Base-by-base conservation (phyloP, 2,888 invertebrate species). In the Reticulitermes lucifugus region DNA sequence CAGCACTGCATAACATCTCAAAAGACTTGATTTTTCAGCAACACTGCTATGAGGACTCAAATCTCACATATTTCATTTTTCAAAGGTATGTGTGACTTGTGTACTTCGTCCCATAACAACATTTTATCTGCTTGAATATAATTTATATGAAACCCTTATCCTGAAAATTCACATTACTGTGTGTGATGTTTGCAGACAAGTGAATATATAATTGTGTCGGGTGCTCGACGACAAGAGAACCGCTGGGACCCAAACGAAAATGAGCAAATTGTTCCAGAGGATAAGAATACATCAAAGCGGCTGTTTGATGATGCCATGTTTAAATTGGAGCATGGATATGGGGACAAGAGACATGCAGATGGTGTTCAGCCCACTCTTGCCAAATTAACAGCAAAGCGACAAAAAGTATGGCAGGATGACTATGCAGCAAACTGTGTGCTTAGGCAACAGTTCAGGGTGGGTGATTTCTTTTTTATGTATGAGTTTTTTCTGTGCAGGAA, bases 271-370 rank as follows among this genome's bases (percentile, higher is more conserved):
- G 96, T 97, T 0, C 96, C 97, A 0, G 97, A 97, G 89, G 98
- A 98, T 0, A 98, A 98, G 89, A 96, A 97, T 90, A 95, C 95
- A 0, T 97, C 97, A 89, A 96, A 97, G 88, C 94, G 96, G 85
- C 91, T 99, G 86, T 98, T 97, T 88, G 97, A 97, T 88, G 99
- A 99, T 94, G 96, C 99, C 10, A 99, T 99, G 99, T 99, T 96
- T 90, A 98, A 97, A 90, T 92, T 99, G 88, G 99, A 99, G 90
- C 99, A 99, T 91, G 96, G 96, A 83, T 94, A 94, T 0, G 95
- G 95, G 82, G 99, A 99, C 91, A 93, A 93, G 86, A 94, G 93
- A 88, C 92, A 93, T 25, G 95, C 96, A 0, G 95, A 95, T 88
- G 93, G 93, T 86, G 93, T 95, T 0, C 95, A 95, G 88, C 96